Conservation (phyloP, 2,888 invertebrate genomes). For the Eulithis prunata region DNA sequence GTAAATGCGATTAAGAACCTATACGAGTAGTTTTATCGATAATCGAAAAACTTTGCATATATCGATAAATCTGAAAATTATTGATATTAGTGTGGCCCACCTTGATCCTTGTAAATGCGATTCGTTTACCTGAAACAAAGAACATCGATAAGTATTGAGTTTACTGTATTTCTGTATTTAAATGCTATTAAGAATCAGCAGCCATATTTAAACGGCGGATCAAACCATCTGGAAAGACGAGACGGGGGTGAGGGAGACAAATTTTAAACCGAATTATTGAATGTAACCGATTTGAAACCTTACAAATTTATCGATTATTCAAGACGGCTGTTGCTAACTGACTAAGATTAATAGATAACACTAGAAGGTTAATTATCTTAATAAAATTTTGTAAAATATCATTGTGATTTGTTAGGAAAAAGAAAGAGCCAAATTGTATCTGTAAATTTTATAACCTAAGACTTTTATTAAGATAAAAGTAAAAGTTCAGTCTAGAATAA, state of each 20-base stretch:
- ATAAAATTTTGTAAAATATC: too few relatives aligned
- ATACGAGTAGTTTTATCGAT: too few relatives aligned
- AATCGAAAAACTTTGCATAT: too few relatives aligned
- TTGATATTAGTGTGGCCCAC: neutral
- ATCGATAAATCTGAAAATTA: too few relatives aligned
- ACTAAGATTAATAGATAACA: constrained; percentile 9
- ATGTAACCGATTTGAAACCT: constrained; percentile 41
- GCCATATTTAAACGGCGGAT: constrained; percentile 64
- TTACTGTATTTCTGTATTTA: constrained; percentile 36
- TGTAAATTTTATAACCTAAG: too few relatives aligned
- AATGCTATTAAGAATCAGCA: constrained; percentile 48
- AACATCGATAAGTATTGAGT: constrained; percentile 31
- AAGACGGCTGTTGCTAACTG: neutral
- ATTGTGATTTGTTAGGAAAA: too few relatives aligned
- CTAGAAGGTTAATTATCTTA: neutral
- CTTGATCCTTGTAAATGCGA: neutral
- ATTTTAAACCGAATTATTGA: constrained; percentile 63
- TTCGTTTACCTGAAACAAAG: constrained; percentile 62
- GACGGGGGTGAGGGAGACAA: constrained; percentile 54
- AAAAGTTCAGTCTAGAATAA: too few relatives aligned
- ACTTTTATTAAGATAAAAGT: too few relatives aligned
- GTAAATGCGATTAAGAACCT: too few relatives aligned
- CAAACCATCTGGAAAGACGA: constrained; percentile 71
- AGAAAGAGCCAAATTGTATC: too few relatives aligned
- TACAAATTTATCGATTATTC: constrained; percentile 29